These are phyloP conservation scores for Archaeoteleia sp. DNA, from an alignment of 2,888 invertebrate genomes.

Conservation along the genomic window DNA sequence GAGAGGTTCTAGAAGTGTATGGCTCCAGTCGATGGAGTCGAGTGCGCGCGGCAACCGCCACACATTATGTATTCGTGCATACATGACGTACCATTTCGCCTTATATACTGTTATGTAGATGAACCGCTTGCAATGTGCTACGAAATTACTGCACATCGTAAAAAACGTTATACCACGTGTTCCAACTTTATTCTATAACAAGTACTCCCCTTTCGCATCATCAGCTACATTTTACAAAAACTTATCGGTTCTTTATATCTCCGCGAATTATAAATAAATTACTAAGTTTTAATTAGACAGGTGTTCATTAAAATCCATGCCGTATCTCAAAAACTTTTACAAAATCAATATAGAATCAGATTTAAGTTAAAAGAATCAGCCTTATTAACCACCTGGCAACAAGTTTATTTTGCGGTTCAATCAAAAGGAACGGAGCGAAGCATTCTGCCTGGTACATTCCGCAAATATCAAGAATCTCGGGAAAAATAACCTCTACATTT, in stretches of 20 bases:
- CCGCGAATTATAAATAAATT: too few species aligned
- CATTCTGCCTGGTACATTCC: too few species aligned
- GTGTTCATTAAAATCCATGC: too few species aligned
- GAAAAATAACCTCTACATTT: too few species aligned
- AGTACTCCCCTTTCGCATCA: not conserved
- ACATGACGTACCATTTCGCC: constrained; percentile 33
- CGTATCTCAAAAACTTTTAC: too few species aligned
- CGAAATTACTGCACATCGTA: constrained; percentile 17
- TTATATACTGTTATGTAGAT: constrained; percentile 22
- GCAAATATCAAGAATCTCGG: not conserved
- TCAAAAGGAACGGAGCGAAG: too few species aligned
- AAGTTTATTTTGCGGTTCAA: too few species aligned
- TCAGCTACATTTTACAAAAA: not conserved
- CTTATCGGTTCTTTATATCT: not conserved
- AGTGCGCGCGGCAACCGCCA: constrained; percentile 50
- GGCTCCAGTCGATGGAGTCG: constrained; percentile 34
- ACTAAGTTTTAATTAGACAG: too few species aligned
- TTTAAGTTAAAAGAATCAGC: too few species aligned
- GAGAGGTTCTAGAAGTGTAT: constrained; percentile 60
- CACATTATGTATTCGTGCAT: constrained; percentile 57
- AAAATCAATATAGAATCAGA: too few species aligned
- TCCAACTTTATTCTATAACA: not conserved
- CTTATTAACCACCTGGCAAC: too few species aligned
- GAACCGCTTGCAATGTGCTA: constrained; percentile 5
- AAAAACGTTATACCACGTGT: constrained; percentile 5